Evolutionary conservation across 1,140 invertebrate species (phyloP), one percentile per base, ranked within the genome.

Genomic region (Brachionus manjavacas): DNA sequence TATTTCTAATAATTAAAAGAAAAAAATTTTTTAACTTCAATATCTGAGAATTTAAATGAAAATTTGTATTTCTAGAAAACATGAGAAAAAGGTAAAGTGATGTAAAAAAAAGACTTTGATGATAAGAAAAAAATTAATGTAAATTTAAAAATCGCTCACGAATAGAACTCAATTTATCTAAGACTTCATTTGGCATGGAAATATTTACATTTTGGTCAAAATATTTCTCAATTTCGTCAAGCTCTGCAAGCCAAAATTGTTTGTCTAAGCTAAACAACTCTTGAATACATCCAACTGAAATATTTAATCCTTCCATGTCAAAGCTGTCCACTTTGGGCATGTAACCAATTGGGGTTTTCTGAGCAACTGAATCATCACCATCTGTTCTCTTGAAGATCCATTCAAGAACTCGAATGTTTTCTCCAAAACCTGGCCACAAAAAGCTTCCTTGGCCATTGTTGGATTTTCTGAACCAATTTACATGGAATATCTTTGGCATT

Each of bases 381-480:
- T 95, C 92, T 1, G 43, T 55, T 85, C 96, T 92, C 68, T 93
- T 92, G 49, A 97, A 90, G 70, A 98, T 93, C 96, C 96, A 99
- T 86, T 99, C 96, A 14, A 99, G 90, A 0, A 99, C 96, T n/a
- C 97, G 92, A 14, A 93, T 92, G 88, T 99, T 99, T 85, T 99
- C 97, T 0, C 96, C 97, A 88, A 96, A 99, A 85, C 97, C 97
- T 28, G 97, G 97, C 97, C 97, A 99, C 60, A 99, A 90, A 91
- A 97, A 98, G 20, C 52, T 81, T 0, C 79, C 79, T 85, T 91
- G 86, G 2, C 87, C 80, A 85, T 92, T 91, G 88, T 97, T 96
- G 85, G 96, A 92, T 66, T 84, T 74, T 52, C 66, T 39, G 92
- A 99, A 99, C 97, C 97, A 99, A 89, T 99, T 99, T 28, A 99